Percentiles rank a stretch among this genome's conserved stretches.
These are phyloP conservation scores for Podotricha telesiphe DNA, from an alignment of 2,888 invertebrate genomes.

Conservation along the genomic window DNA sequence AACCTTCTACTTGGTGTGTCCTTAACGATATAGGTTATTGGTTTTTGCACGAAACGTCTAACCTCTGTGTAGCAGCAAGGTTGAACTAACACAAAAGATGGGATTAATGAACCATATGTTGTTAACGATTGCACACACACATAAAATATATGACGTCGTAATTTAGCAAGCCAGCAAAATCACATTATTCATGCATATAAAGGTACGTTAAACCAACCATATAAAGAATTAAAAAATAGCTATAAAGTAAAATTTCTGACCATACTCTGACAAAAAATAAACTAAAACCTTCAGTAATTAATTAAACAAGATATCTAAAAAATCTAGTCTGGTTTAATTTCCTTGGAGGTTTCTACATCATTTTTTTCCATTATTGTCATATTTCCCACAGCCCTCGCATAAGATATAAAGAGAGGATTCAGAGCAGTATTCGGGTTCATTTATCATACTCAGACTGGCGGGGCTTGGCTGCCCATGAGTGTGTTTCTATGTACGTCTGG, in stretches of 20 bases:
- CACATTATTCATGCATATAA: neutral
- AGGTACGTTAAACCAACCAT: neutral
- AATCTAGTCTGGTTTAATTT: slow-evolving; percentile 31
- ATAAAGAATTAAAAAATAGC: neutral
- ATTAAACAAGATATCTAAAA: neutral
- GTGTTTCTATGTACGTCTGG: slow-evolving; percentile 73
- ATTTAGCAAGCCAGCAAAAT: neutral
- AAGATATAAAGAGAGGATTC: slow-evolving; percentile 65
- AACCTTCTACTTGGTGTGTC: neutral
- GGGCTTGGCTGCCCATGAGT: slow-evolving; percentile 66
- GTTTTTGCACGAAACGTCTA: slow-evolving; percentile 27
- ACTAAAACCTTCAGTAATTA: slow-evolving; percentile 1
- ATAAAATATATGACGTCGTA: neutral
- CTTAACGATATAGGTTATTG: slow-evolving; percentile 20
- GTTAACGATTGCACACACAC: slow-evolving; percentile 14
- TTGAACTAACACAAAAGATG: slow-evolving; percentile 27
- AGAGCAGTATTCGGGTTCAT: slow-evolving; percentile 63
- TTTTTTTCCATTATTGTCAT: slow-evolving; percentile 71
- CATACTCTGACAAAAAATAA: neutral
- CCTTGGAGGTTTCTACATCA: slow-evolving; percentile 58
- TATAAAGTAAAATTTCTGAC: neutral
- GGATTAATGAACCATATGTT: slow-evolving; percentile 25
- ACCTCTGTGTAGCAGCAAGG: slow-evolving; percentile 32
- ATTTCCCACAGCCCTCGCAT: slow-evolving; percentile 56
- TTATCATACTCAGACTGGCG: slow-evolving; percentile 73